These are phyloP conservation scores for Anhinga anhinga DNA, from an alignment of 2,113 vertebrate species.

Conservation along the genomic window DNA sequence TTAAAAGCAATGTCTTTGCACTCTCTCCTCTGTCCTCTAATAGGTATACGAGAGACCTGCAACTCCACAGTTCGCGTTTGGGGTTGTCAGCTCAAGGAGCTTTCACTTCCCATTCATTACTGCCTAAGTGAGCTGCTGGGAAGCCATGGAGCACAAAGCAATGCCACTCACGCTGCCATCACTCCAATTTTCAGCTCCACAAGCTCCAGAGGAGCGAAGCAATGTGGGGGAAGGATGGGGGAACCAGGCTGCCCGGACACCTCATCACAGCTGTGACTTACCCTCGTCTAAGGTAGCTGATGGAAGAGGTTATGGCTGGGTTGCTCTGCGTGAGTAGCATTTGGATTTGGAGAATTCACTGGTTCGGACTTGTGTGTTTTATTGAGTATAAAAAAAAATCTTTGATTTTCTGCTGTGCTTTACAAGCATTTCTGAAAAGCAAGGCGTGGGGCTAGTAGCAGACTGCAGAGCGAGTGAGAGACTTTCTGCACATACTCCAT, in stretches of 20 bases:
- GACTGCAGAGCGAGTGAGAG: not conserved
- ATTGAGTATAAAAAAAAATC: not conserved
- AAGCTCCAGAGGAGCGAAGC: not conserved
- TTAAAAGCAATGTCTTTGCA: not conserved
- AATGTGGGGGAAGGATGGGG: accelerated
- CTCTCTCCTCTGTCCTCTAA: not conserved
- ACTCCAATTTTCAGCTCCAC: not conserved
- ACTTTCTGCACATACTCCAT: not conserved
- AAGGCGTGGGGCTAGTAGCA: not conserved
- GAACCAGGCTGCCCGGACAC: not conserved
- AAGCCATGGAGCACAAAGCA: not conserved
- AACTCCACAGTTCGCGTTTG: accelerated
- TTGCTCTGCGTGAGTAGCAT: not conserved
- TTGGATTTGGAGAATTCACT: not conserved
- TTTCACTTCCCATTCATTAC: not conserved
- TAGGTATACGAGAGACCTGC: not conserved
- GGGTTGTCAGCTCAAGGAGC: not conserved
- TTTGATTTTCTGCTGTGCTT: not conserved
- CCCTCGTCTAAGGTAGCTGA: not conserved
- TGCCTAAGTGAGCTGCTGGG: not conserved
- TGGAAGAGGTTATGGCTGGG: not conserved
- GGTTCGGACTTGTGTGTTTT: not conserved
- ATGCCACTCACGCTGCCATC: not conserved
- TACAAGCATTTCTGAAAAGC: not conserved
- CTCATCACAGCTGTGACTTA: not conserved